These are phyloP conservation scores for Argynnis bischoffii DNA, from an alignment of 2,888 invertebrate genomes.

Conservation along the genomic window DNA sequence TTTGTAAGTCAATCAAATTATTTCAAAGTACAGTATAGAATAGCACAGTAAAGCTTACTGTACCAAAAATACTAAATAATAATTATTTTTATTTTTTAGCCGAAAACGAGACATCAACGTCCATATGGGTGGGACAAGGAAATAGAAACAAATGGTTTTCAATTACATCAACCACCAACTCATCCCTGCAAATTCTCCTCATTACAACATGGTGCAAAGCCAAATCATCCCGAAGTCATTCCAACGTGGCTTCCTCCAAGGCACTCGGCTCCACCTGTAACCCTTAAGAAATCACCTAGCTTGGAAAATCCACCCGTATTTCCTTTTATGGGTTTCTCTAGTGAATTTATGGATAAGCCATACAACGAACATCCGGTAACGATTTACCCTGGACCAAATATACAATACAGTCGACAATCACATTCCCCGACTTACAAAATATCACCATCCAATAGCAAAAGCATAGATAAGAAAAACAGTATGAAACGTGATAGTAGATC, in stretches of 20 bases:
- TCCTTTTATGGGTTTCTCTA: conserved; percentile 78
- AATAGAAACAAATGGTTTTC: conserved; percentile 63
- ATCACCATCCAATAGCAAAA: conserved; percentile 71
- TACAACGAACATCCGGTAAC: conserved; percentile 86
- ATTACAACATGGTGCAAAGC: conserved; percentile 84
- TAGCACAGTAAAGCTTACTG: not conserved
- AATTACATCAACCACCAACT: conserved; percentile 81
- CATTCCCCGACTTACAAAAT: conserved; percentile 74
- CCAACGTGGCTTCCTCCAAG: conserved; percentile 75
- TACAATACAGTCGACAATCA: conserved; percentile 63
- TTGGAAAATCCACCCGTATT: conserved; percentile 72
- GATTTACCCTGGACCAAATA: conserved; percentile 84
- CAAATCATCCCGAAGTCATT: conserved; percentile 58
- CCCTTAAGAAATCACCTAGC: conserved; percentile 68
- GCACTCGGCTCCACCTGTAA: conserved; percentile 50
- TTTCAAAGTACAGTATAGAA: conserved; percentile 29
- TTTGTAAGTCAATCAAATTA: conserved; percentile 83
- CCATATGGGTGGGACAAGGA: conserved; percentile 88
- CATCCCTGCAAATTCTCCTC: conserved; percentile 86
- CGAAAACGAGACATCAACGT: conserved; percentile 88
- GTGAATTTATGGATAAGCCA: conserved; percentile 76
- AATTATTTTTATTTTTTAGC: conserved; percentile 72
- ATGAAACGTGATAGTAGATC: conserved; percentile 67
- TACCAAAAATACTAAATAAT: not conserved
- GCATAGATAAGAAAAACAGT: conserved; percentile 61